A percentile compares a stretch with the other conserved stretches of the same genome.
These are phyloP conservation scores for Cepaea nemoralis DNA, from an alignment of 1,140 invertebrate species.

Conservation along the genomic window DNA sequence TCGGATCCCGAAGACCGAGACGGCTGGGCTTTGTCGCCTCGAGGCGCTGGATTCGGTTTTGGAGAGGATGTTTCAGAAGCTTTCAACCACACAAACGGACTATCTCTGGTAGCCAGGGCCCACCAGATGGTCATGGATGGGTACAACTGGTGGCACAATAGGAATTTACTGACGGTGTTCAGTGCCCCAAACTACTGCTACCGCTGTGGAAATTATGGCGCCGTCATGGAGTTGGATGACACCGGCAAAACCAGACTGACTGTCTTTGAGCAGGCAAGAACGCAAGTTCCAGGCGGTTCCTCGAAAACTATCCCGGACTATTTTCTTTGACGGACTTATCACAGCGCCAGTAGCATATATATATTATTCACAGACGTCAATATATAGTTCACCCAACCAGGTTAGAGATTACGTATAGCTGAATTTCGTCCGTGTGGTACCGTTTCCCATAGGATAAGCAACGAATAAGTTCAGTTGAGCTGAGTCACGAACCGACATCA, in stretches of 20 bases:
- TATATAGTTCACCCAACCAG: background rate
- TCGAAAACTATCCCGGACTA: constrained; percentile 28
- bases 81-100: constrained; percentile 98
- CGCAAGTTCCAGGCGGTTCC: background rate
- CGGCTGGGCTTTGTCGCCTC: constrained; percentile 99
- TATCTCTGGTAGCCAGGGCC: constrained; percentile 96
- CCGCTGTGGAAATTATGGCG: constrained; percentile 99
- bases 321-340: constrained; percentile 24
- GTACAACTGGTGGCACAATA: constrained; percentile 99
- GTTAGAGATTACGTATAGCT: no score
- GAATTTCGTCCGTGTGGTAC: no score
- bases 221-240: constrained; percentile 99
- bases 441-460: background rate
- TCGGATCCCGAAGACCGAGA: constrained; percentile 92
- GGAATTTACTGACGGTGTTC: constrained; percentile 99
- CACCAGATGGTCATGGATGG: constrained; percentile 97
- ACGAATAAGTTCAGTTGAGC: no score
- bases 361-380: background rate
- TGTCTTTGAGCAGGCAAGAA: constrained; percentile 22
- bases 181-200: constrained; percentile 99
- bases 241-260: constrained; percentile 98
- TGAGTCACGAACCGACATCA: no score
- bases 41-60: constrained; percentile 99
- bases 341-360: background rate
- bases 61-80: constrained; percentile 99